A percentile compares a stretch with the other conserved stretches of the same genome.
Conservation (phyloP, 1,140 invertebrate species). For the Atta texana region DNA sequence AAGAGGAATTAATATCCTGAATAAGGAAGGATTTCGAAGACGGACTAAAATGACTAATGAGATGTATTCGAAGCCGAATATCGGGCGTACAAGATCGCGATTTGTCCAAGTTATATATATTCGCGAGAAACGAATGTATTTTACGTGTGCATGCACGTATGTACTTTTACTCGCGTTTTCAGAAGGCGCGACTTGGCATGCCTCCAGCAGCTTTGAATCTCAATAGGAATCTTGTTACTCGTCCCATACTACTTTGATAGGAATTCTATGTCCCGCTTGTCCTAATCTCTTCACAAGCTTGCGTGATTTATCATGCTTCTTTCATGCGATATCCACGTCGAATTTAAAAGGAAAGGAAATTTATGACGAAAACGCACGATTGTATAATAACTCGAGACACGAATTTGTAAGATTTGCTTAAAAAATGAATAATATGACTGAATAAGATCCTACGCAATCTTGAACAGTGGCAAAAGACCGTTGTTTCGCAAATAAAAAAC, state of each 20-base stretch:
- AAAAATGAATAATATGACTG: background rate
- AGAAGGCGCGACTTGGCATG: conserved; percentile 58
- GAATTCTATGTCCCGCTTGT: background rate
- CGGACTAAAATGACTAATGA: background rate
- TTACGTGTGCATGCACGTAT: background rate
- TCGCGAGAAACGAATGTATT: background rate
- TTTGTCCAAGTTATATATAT: background rate
- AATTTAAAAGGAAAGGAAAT: background rate
- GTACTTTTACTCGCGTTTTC: conserved; percentile 19
- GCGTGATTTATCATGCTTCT: conserved; percentile 74
- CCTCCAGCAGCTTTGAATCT: conserved; percentile 67
- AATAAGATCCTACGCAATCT: background rate
- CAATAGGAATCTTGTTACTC: conserved; percentile 80
- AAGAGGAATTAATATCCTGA: conserved; percentile 7
- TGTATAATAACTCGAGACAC: background rate
- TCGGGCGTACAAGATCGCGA: background rate
- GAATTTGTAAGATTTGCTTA: background rate
- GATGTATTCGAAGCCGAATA: background rate
- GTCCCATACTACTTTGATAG: conserved; percentile 74
- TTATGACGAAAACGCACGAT: background rate
- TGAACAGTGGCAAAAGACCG: background rate
- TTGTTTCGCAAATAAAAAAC: too few species aligned
- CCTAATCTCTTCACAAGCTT: conserved; percentile 63
- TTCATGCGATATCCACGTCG: conserved; percentile 32
- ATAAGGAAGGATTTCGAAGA: background rate